phyloP scores from a whole-genome alignment of 1,140 invertebrate genomes.

The Zaprionus lachaisei region DNA sequence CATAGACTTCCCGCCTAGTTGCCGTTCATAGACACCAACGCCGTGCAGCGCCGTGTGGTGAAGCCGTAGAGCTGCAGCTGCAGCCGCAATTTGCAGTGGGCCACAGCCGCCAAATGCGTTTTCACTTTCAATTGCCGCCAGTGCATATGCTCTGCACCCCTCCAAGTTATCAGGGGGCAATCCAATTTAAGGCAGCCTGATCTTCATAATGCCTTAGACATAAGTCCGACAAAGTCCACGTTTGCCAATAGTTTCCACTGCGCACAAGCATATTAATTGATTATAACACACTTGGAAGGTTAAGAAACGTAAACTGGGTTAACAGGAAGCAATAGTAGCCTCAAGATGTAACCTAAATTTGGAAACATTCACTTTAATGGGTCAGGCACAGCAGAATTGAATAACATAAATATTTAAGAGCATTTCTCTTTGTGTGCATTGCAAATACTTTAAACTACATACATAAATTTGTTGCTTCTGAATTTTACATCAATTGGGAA shows the following conservation, averaged over 20 bases:
- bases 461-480: not conserved
- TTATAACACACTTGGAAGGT: not conserved
- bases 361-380: not conserved
- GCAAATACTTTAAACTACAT: not conserved
- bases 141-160: not conserved
- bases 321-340: too few relatives aligned
- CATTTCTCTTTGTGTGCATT: not conserved
- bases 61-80: slow-evolving; percentile 43
- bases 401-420: not conserved
- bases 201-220: slow-evolving; percentile 10
- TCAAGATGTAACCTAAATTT: not conserved
- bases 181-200: slow-evolving; percentile 28
- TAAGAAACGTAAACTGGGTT: not conserved
- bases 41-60: slow-evolving; percentile 1
- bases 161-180: slow-evolving; percentile 17
- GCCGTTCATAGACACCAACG: not conserved
- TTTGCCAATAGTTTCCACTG: slow-evolving; percentile 1
- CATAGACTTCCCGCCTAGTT: not conserved
- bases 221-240: not conserved
- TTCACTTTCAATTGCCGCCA: slow-evolving; percentile 32
- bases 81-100: slow-evolving; percentile 42
- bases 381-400: not conserved
- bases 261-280: slow-evolving; percentile 2
- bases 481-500: not conserved
- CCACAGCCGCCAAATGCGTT: slow-evolving; percentile 28